Conservation (phyloP, 2,888 invertebrate genomes). For the Dolomedes plantarius region DNA sequence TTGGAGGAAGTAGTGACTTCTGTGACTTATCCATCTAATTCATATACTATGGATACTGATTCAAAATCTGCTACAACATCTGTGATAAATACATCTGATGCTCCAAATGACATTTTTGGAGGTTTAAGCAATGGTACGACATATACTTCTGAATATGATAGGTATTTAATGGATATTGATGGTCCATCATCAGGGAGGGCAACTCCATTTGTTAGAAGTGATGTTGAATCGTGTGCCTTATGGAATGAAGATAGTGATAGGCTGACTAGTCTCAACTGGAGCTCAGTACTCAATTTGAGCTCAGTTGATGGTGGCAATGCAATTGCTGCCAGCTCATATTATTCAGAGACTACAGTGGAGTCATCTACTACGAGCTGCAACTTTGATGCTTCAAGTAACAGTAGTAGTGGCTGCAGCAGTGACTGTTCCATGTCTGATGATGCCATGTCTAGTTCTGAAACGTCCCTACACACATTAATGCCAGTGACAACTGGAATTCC, state of each 20-base stretch:
- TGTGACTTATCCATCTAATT: constrained; percentile 8
- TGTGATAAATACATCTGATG: constrained; percentile 48
- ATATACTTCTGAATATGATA: constrained; percentile 64
- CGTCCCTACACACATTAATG: constrained; percentile 69
- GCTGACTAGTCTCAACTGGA: constrained; percentile 91
- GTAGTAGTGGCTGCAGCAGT: constrained; percentile 33
- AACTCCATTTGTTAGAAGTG: constrained; percentile 71
- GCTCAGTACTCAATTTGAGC: constrained; percentile 90
- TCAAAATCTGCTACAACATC: constrained; percentile 45
- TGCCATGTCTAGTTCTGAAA: constrained; percentile 35
- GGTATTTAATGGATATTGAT: constrained; percentile 72
- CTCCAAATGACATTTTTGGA: constrained; percentile 30
- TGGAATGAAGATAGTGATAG: constrained; percentile 80
- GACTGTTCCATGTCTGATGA: constrained; percentile 54
- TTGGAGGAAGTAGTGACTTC: constrained; percentile 15
- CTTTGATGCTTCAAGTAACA: constrained; percentile 37
- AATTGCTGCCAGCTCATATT: constrained; percentile 7
- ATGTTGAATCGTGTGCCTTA: constrained; percentile 71
- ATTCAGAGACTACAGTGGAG: constrained; percentile 18
- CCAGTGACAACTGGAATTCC: constrained; percentile 57
- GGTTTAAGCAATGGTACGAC: not conserved
- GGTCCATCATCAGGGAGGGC: constrained; percentile 67
- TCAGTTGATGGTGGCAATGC: constrained; percentile 77
- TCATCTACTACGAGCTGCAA: constrained; percentile 20
- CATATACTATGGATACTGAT: constrained; percentile 38